Conservation (phyloP, 1,140 invertebrate species). For the Neodiprion fabricii region DNA sequence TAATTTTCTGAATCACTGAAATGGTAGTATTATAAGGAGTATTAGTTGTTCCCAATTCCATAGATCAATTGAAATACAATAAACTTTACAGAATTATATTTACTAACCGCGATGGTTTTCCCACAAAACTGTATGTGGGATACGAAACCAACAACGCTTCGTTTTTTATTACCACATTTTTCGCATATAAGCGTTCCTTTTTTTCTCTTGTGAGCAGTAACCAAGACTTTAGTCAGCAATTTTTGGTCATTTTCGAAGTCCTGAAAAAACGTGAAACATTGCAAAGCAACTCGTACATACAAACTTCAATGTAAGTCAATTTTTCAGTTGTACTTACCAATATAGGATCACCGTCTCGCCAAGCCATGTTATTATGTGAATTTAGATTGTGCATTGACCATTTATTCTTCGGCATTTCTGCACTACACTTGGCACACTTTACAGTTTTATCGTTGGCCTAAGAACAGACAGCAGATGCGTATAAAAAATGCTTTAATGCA, state of each 20-base stretch:
- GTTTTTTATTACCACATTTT: constrained; percentile 61
- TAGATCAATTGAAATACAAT: too few species aligned
- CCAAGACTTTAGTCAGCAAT: constrained; percentile 43
- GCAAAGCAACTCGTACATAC: background rate
- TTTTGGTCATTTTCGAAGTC: constrained; percentile 53
- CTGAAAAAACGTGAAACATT: constrained; percentile 39
- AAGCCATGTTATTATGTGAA: constrained; percentile 60
- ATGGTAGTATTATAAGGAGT: too few species aligned
- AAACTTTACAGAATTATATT: background rate
- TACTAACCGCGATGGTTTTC: constrained; percentile 63
- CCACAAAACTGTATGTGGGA: constrained; percentile 70
- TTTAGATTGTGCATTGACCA: constrained; percentile 59
- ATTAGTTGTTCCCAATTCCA: too few species aligned
- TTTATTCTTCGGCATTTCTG: constrained; percentile 39
- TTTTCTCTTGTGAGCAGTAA: constrained; percentile 42
- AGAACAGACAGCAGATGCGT: constrained; percentile 12
- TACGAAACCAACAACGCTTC: constrained; percentile 67
- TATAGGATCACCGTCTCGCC: constrained; percentile 52
- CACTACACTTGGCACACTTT: constrained; percentile 47
- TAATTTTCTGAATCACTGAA: too few species aligned
- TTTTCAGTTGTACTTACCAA: constrained; percentile 40
- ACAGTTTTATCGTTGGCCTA: constrained; percentile 25
- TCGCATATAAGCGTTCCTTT: constrained; percentile 64
- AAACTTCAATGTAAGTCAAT: constrained; percentile 9
- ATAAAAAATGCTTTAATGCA: background rate